Percentiles rank a stretch among this genome's conserved stretches.
Evolutionary conservation across 2,888 invertebrate species (phyloP).

Genomic region (Anthophora plumipes): DNA sequence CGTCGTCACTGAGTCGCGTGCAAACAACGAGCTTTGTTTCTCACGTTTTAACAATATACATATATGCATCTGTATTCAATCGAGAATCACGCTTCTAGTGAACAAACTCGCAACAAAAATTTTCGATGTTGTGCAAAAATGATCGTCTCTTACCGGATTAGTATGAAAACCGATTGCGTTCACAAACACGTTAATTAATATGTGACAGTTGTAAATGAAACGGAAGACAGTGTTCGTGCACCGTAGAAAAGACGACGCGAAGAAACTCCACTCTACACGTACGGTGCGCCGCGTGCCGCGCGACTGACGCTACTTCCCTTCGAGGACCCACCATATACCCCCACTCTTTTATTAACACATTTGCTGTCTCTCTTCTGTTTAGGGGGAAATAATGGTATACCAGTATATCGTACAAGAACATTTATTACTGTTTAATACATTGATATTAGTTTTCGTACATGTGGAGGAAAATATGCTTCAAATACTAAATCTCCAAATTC

Average conservation of each 20-base stretch:
- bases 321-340: conserved; percentile 60
- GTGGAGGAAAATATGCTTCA: background rate
- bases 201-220: conserved; percentile 25
- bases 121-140: background rate
- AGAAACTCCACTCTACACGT: conserved; percentile 72
- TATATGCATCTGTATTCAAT: background rate
- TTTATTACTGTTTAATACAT: background rate
- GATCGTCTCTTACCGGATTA: conserved; percentile 27
- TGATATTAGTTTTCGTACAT: background rate
- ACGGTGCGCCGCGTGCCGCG: conserved; percentile 82
- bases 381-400: background rate
- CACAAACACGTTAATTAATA: conserved; percentile 17
- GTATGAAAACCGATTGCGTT: background rate
- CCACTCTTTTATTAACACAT: conserved; percentile 40
- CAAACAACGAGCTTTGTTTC: background rate
- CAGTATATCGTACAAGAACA: background rate
- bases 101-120: background rate
- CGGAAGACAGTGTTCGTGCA: conserved; percentile 34
- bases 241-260: conserved; percentile 41
- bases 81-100: background rate
- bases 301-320: conserved; percentile 78
- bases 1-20: background rate
- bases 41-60: background rate
- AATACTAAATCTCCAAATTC: background rate
- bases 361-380: conserved; percentile 1